Evolutionary conservation across 2,797 vertebrate genomes (phyloP), one percentile per base, ranked within the genome.

Genomic region (Neosilurus mollespiculum): DNA sequence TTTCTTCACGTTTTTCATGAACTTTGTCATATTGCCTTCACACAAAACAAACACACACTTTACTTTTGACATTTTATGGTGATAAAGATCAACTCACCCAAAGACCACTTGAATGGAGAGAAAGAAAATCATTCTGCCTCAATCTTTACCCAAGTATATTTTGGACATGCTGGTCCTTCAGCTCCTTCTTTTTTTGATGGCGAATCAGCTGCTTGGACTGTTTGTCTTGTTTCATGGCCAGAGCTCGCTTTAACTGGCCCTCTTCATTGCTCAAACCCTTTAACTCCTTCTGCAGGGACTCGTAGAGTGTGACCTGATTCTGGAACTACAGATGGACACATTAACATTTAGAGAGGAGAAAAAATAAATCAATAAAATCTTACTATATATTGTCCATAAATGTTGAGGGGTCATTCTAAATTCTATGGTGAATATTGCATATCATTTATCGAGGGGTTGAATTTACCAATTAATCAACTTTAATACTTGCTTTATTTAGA

Each of bases 1-100:
- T 92, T 81, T 94, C 93, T 82, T 95, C 94, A 0, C 94, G 92
- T 82, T 95, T 95, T 77, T 93, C 92, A 20, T 94, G 91, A 82
- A 95, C 93, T 79, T 94, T 92, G 88, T 94, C 90, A 73, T 90
- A 95, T 79, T 94, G 88, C 79, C 95, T 95, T 86, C 2, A 78
- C 16, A 16, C 64, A 4, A 80, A 81, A n/a, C 18, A 3, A 80
- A 75, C 3, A 59, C 3, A 69, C 37, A 12, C 20, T 9, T 24
- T 4, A 64, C n/a, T 0, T 51, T 65, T 78, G 10, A n/a, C 7
- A 49, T 43, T 4, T 78, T 2, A 22, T 9, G 9, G 9, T 20
- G 30, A 22, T 18, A 61, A 5, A 61, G 22, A 22, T 9, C 18
- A 58, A 34, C 22, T 5, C 2, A 1, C 22, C 26, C 8, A 73